phyloP scores from a whole-genome alignment of 2,888 invertebrate species.

The Neoascia interrupta region DNA sequence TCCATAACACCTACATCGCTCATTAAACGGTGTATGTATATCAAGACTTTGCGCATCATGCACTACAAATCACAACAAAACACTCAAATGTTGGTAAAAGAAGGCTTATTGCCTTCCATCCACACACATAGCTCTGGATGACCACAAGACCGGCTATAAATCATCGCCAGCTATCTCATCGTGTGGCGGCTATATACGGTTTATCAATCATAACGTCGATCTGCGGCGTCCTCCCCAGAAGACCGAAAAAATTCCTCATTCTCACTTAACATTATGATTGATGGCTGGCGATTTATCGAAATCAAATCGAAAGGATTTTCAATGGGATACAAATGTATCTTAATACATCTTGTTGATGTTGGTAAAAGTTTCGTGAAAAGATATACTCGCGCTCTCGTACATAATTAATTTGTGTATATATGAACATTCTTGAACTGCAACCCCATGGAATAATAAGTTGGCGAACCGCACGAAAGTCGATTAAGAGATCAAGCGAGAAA shows the following conservation, averaged over 20 bases:
- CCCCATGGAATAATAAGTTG: slow-evolving; percentile 24
- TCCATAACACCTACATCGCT: slow-evolving; percentile 53
- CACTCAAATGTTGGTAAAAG: slow-evolving; percentile 17
- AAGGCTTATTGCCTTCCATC: slow-evolving; percentile 48
- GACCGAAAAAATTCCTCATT: slow-evolving; percentile 71
- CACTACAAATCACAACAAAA: slow-evolving; percentile 63
- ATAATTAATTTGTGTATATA: slow-evolving; percentile 68
- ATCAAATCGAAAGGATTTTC: slow-evolving; percentile 69
- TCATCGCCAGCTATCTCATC: slow-evolving; percentile 57
- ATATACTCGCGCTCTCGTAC: slow-evolving; percentile 51
- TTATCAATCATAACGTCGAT: slow-evolving; percentile 70
- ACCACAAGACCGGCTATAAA: slow-evolving; percentile 57
- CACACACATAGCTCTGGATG: slow-evolving; percentile 58
- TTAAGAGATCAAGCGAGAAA: slow-evolving; percentile 62
- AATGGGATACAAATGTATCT: slow-evolving; percentile 68
- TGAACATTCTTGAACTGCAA: slow-evolving; percentile 69
- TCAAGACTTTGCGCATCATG: slow-evolving; percentile 31
- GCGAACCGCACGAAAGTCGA: slow-evolving; percentile 36
- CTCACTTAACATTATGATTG: slow-evolving; percentile 72
- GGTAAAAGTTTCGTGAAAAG: slow-evolving; percentile 62
- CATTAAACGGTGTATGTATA: slow-evolving; percentile 48
- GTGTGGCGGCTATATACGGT: slow-evolving; percentile 65
- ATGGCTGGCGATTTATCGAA: slow-evolving; percentile 72
- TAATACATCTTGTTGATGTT: slow-evolving; percentile 68
- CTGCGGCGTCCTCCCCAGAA: slow-evolving; percentile 62